phyloP scores from a whole-genome alignment of 1,140 invertebrate species.

The Calycopis cecrops region DNA sequence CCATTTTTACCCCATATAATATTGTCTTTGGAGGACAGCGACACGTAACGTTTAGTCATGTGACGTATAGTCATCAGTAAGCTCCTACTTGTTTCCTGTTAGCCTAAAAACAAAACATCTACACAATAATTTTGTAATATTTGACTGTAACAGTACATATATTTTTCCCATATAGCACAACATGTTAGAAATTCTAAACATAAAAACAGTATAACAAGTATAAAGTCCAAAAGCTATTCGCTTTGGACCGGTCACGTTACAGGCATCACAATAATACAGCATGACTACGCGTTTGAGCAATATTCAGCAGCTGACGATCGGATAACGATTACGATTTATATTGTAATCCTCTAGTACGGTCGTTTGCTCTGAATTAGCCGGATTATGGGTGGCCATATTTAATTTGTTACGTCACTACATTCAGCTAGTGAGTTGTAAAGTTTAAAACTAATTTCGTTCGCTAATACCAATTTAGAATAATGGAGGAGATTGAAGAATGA shows the following conservation, averaged over 20 bases:
- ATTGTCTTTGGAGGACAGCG: no score
- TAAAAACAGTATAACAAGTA: not conserved
- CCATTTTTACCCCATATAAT: no score
- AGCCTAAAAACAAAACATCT: no score
- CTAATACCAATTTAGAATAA: not conserved
- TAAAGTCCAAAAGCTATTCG: conserved; percentile 9
- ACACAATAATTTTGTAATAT: no score
- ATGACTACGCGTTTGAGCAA: conserved; percentile 27
- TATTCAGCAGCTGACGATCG: conserved; percentile 39
- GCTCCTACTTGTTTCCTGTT: no score
- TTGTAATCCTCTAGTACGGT: conserved; percentile 29
- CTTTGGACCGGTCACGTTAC: conserved; percentile 21
- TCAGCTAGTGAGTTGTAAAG: conserved; percentile 10
- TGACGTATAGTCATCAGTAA: no score
- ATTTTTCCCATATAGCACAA: no score
- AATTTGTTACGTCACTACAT: conserved; percentile 5
- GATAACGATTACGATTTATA: conserved; percentile 41
- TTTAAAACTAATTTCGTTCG: conserved; percentile 4
- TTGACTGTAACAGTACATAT: no score
- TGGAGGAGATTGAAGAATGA: no score
- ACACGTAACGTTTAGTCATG: no score
- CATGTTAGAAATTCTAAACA: not conserved
- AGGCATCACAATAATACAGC: conserved; percentile 24
- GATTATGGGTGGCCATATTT: conserved; percentile 14
- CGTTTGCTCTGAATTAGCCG: conserved; percentile 24